Conservation (phyloP, 2,113 vertebrate genomes). For the Ovis canadensis region DNA sequence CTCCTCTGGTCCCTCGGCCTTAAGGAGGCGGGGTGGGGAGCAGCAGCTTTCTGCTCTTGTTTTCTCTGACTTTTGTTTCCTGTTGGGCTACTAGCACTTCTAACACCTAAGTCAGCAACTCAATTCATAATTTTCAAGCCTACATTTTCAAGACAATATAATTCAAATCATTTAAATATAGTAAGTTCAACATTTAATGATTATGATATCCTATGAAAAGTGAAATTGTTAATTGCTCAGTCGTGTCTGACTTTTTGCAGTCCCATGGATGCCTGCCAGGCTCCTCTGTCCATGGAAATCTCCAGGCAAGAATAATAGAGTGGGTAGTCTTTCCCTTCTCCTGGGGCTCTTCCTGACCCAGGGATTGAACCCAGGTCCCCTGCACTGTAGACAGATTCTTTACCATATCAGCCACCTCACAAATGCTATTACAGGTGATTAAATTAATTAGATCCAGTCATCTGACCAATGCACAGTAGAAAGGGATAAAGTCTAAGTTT, state of each 20-base stretch:
- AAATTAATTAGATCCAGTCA: constrained; percentile 26
- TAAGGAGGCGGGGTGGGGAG: not conserved
- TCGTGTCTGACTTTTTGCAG: not conserved
- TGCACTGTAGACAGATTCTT: not conserved
- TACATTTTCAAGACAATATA: not conserved
- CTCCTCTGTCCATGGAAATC: not conserved
- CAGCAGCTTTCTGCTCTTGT: not conserved
- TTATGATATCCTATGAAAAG: not conserved
- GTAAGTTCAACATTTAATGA: not conserved
- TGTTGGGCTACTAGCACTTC: not conserved
- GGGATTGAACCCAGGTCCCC: not conserved
- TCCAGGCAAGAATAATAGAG: not conserved
- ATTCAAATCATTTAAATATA: constrained; percentile 34
- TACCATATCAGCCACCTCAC: not conserved
- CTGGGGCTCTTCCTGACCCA: not conserved
- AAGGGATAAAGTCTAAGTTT: constrained; percentile 6
- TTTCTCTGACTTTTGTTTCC: not conserved
- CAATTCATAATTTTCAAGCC: constrained; percentile 23
- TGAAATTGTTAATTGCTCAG: not conserved
- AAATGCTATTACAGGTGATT: constrained; percentile 35
- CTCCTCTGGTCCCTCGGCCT: not conserved
- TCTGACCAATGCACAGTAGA: not conserved
- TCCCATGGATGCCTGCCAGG: not conserved
- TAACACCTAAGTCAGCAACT: not conserved
- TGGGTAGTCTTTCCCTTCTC: not conserved